Evolutionary conservation across 1,140 invertebrate genomes (phyloP).

Genomic region (Zaprionus camerounensis): DNA sequence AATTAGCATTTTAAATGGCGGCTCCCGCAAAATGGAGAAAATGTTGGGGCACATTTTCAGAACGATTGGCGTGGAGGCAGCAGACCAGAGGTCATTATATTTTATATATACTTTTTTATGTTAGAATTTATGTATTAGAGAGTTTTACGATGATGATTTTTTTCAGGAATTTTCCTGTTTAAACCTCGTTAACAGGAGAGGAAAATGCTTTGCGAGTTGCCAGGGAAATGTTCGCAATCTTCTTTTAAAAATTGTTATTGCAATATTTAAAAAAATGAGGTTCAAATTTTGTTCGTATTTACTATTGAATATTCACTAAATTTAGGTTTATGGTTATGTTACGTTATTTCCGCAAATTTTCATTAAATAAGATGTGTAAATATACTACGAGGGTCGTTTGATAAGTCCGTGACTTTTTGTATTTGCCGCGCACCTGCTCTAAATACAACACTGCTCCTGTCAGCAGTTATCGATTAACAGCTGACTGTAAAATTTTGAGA

Average conservation of each 20-base stretch:
- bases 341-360: too few species aligned
- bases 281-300: too few species aligned
- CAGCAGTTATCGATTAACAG: too few species aligned
- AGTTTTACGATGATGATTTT: constrained; percentile 1
- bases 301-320: too few species aligned
- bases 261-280: too few species aligned
- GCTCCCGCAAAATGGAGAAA: not conserved
- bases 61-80: not conserved
- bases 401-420: too few species aligned
- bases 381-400: too few species aligned
- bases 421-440: too few species aligned
- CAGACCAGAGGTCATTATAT: not conserved
- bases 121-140: constrained; percentile 1
- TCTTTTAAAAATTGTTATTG: not conserved
- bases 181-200: not conserved
- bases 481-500: too few species aligned
- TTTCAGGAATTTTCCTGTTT: not conserved
- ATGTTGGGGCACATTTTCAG: not conserved
- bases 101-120: constrained; percentile 5
- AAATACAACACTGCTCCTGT: too few species aligned
- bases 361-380: too few species aligned
- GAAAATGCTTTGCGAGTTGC: not conserved
- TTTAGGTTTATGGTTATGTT: too few species aligned
- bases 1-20: constrained; percentile 37
- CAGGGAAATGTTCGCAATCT: not conserved